Evolutionary conservation across 1,140 invertebrate species (phyloP).

Genomic region (Drosophila ananassae): DNA sequence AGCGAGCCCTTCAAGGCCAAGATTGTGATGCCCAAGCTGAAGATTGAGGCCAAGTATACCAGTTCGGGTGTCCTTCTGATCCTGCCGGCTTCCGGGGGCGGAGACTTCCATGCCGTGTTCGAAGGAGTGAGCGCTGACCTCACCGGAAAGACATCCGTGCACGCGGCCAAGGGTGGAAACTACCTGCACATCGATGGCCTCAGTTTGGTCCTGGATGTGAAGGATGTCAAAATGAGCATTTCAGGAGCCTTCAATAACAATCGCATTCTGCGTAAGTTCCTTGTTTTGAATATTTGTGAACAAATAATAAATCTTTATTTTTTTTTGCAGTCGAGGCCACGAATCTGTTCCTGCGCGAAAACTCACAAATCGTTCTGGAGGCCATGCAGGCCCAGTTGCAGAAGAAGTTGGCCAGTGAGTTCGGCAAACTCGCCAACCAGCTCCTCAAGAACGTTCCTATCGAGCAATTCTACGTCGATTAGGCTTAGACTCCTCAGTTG

Average conservation of each 20-base stretch:
- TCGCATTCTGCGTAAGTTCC: conserved; percentile 88
- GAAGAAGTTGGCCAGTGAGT: conserved; percentile 87
- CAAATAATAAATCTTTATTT: background rate
- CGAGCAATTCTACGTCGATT: conserved; percentile 85
- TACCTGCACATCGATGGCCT: conserved; percentile 88
- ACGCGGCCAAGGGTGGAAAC: conserved; percentile 84
- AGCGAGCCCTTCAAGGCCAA: conserved; percentile 88
- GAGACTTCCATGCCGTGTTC: conserved; percentile 88
- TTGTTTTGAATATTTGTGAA: background rate
- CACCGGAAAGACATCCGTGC: conserved; percentile 86
- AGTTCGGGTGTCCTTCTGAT: conserved; percentile 89
- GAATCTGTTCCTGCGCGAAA: conserved; percentile 89
- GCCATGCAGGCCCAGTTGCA: conserved; percentile 89
- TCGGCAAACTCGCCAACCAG: conserved; percentile 88
- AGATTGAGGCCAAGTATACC: conserved; percentile 88
- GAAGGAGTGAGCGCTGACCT: conserved; percentile 87
- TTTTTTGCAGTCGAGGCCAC: conserved; percentile 87
- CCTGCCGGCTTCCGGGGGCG: conserved; percentile 89
- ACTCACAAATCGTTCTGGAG: conserved; percentile 88
- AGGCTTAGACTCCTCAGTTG: conserved; percentile 3
- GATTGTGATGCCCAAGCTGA: conserved; percentile 88
- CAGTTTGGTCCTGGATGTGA: conserved; percentile 87
- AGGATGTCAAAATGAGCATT: conserved; percentile 88
- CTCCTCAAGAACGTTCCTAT: conserved; percentile 87
- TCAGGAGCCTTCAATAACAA: conserved; percentile 89